Evolutionary conservation across 2,797 vertebrate species (phyloP).

Genomic region (Cuculus canorus): DNA sequence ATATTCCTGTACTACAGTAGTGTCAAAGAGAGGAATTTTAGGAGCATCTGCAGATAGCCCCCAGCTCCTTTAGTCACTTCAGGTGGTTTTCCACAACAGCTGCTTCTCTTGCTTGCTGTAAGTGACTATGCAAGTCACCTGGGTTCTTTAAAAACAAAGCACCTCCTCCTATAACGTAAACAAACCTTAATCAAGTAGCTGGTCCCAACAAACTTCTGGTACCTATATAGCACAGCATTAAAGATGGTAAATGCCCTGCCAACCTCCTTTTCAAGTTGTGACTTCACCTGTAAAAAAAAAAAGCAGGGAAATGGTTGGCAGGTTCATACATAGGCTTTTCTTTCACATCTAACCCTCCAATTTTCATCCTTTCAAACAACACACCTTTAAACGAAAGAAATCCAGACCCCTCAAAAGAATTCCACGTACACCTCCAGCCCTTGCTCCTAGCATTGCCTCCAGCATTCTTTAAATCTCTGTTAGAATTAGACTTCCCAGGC

Average conservation of each 20-base stretch:
- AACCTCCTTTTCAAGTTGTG: neutral
- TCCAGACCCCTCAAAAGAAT: neutral
- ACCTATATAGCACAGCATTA: neutral
- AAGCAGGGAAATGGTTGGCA: neutral
- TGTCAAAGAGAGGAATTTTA: too few relatives aligned
- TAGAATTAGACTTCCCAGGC: neutral
- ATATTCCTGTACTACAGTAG: too few relatives aligned
- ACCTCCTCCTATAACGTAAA: neutral
- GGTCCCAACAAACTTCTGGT: conserved; percentile 53
- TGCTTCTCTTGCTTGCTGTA: too few relatives aligned
- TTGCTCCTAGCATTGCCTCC: neutral
- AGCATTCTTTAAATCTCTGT: neutral
- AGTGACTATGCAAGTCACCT: too few relatives aligned
- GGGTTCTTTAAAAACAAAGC: neutral
- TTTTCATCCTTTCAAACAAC: neutral
- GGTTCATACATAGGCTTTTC: neutral
- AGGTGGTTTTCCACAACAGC: too few relatives aligned
- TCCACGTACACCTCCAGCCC: neutral
- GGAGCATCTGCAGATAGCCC: too few relatives aligned
- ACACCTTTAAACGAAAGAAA: neutral
- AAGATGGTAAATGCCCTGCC: neutral
- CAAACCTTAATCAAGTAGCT: conserved; percentile 69
- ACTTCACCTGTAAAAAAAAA: conserved; percentile 53
- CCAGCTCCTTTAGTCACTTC: too few relatives aligned
- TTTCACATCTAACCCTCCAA: neutral